Conservation (phyloP, 2,113 vertebrate genomes). For the Brachionichthys hirsutus region DNA sequence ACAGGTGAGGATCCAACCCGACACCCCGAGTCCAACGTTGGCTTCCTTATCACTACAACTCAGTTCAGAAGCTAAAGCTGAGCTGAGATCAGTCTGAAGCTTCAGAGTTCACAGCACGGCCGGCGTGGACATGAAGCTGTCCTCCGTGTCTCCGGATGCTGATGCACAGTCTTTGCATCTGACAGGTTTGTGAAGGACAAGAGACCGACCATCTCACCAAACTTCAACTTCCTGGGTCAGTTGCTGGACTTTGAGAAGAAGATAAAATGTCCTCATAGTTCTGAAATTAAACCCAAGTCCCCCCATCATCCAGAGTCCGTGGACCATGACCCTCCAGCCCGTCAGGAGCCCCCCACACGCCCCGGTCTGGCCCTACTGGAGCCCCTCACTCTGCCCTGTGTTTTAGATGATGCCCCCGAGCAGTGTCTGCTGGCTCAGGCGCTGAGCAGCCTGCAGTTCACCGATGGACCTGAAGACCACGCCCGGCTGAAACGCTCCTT, state of each 20-base stretch:
- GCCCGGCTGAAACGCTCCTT: constrained; percentile 89
- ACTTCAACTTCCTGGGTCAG: constrained; percentile 85
- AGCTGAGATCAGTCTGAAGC: no score
- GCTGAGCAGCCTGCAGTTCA: constrained; percentile 81
- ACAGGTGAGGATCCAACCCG: constrained; percentile 68
- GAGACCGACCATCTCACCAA: constrained; percentile 81
- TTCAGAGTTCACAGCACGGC: no score
- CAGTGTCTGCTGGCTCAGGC: constrained; percentile 79
- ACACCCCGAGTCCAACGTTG: no score
- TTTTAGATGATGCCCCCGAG: constrained; percentile 49
- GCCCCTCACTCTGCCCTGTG: constrained; percentile 60
- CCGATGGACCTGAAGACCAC: constrained; percentile 82
- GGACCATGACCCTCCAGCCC: not conserved
- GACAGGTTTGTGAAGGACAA: constrained; percentile 84
- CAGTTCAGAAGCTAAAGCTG: no score
- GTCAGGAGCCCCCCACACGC: not conserved
- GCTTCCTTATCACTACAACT: no score
- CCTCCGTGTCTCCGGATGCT: no score
- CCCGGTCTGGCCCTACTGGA: constrained; percentile 19
- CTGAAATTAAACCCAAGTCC: constrained; percentile 39
- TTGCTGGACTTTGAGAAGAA: constrained; percentile 94
- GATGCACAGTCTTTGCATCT: no score
- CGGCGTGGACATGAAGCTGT: no score
- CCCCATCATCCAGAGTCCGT: constrained; percentile 18
- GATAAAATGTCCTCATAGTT: constrained; percentile 78